Conservation (phyloP, 2,797 vertebrate species). For the Anguilla pacifica region DNA sequence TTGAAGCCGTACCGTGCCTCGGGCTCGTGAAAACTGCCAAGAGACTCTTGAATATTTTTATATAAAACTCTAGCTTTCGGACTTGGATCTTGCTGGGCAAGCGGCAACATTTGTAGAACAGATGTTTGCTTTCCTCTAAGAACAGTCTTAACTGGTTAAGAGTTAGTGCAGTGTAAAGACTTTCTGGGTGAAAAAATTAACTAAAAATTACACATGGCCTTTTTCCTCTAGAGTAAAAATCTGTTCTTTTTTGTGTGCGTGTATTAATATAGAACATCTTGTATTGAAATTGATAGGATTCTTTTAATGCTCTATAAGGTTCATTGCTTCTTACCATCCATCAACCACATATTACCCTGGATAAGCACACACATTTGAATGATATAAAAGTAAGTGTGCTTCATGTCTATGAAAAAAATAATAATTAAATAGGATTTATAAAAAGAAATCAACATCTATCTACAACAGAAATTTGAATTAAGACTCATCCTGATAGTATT, state of each 20-base stretch:
- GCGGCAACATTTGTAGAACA: conserved; percentile 67
- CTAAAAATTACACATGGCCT: conserved; percentile 27
- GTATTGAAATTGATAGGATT: neutral
- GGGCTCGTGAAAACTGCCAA: conserved; percentile 50
- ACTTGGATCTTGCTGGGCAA: conserved; percentile 49
- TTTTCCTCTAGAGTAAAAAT: neutral
- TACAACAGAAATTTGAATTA: neutral
- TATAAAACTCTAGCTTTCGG: conserved; percentile 50
- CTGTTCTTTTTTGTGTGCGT: neutral
- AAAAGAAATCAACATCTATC: neutral
- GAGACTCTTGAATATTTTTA: conserved; percentile 54
- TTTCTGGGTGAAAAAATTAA: conserved; percentile 45
- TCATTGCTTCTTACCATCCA: neutral
- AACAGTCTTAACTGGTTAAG: conserved; percentile 45
- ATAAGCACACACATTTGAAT: neutral
- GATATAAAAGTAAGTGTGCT: neutral
- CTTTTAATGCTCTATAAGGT: neutral
- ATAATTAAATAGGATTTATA: neutral
- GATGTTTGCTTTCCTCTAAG: conserved; percentile 62
- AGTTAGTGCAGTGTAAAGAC: conserved; percentile 47
- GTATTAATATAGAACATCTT: neutral
- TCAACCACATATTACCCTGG: neutral
- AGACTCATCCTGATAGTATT: neutral
- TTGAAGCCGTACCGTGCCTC: conserved; percentile 38
- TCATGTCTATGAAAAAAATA: neutral